Base-by-base conservation (phyloP, 2,113 vertebrate species). In the Thunnus maccoyii region DNA sequence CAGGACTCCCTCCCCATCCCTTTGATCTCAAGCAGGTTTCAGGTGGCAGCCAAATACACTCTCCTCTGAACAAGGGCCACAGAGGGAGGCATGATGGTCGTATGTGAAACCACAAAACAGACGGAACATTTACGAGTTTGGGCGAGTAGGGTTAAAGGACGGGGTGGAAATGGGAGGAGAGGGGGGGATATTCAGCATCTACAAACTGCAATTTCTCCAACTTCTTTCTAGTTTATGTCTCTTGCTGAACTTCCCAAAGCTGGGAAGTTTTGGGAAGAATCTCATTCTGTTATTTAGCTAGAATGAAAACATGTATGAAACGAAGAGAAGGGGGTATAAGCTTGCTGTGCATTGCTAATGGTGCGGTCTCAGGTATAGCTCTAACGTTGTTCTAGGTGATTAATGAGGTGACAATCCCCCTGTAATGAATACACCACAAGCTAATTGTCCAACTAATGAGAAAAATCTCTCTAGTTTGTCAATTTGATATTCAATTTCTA, bases 391-490 rank as follows among this genome's bases (percentile, higher is more conserved):
- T 92, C 76, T 9, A 50, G 72, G 83, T 93, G 93, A 94, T 93
- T 91, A 93, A 94, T 92, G 90, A 91, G 80, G 82, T 86, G 88
- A 89, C 88, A 89, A 82, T 60, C 77, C 41, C 80, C 54, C 70
- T 41, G 76, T 92, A 92, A 92, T 91, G 93, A 92, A 94, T 88
- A 90, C 88, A 90, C 76, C 86, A 82, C 74, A 76, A 85, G 86
- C 82, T 93, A 92, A 93, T 92, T 93, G 89, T 92, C 78, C 83
- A 87, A 87, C 92, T 94, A 93, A 93, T 91, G 90, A 90, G 90
- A 91, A 92, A 90, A 86, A 90, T 90, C 85, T 91, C 86, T 89
- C 65, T 36, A 88, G 89, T 92, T 90, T 91, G 86, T 93, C 83
- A 89, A 83, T 89, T 88, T 91, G 88, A 89, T 87, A 84, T 91